Evolutionary conservation across 2,797 vertebrate genomes (phyloP).

Genomic region (Sarcoramphus papa): DNA sequence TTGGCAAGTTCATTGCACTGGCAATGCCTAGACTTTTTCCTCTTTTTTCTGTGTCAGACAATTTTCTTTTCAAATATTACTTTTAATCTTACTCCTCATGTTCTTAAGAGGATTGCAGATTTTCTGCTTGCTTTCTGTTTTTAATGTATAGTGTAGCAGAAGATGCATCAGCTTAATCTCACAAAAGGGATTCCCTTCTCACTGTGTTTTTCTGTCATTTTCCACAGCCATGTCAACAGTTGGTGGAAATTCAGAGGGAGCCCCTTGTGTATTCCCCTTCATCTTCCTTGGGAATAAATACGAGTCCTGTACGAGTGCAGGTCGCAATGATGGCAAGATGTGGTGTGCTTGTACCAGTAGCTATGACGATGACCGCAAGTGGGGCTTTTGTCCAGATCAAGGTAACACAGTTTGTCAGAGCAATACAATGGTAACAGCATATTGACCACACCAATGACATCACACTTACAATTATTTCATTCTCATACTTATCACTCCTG

Average conservation of each 20-base stretch:
- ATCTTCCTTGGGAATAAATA: conserved; percentile 89
- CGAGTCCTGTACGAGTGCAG: conserved; percentile 85
- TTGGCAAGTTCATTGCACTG: background rate
- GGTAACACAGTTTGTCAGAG: conserved; percentile 64
- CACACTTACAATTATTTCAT: fast-evolving
- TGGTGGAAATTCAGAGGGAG: conserved; percentile 91
- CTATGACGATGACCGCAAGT: conserved; percentile 95
- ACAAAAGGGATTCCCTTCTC: background rate
- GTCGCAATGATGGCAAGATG: conserved; percentile 90
- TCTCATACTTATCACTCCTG: background rate
- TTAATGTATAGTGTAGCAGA: background rate
- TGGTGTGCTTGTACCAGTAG: conserved; percentile 88
- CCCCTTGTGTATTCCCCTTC: conserved; percentile 93
- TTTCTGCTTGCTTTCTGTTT: background rate
- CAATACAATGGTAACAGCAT: fast-evolving
- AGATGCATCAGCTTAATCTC: background rate
- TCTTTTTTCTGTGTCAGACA: background rate
- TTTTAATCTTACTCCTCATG: background rate
- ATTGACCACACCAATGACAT: fast-evolving
- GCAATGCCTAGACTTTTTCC: background rate
- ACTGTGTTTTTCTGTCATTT: background rate
- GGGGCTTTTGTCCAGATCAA: conserved; percentile 98
- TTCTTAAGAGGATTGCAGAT: background rate
- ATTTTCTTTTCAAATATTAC: background rate
- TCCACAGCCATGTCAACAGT: conserved; percentile 90